A percentile compares a stretch with the other conserved stretches of the same genome.
Evolutionary conservation across 1,140 invertebrate genomes (phyloP).

Genomic region (Drosophila sechellia): DNA sequence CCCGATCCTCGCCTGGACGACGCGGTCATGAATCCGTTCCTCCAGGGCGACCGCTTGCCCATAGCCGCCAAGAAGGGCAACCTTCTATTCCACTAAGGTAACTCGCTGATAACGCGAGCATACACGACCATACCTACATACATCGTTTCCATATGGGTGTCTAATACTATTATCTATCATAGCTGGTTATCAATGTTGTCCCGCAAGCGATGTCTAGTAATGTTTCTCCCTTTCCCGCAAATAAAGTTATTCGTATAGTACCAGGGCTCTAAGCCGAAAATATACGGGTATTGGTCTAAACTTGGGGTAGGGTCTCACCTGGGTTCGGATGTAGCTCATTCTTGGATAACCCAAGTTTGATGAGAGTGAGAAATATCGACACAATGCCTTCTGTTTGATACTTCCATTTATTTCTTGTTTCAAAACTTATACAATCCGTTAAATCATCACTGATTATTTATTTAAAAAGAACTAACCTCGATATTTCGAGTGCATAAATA

Average conservation of each 20-base stretch:
- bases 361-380: too few relatives aligned
- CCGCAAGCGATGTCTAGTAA: slow-evolving; percentile 36
- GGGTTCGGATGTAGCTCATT: not conserved
- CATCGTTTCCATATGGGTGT: slow-evolving; percentile 46
- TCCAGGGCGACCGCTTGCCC: slow-evolving; percentile 92
- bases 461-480: slow-evolving; percentile 42
- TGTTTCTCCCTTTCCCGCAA: slow-evolving; percentile 27
- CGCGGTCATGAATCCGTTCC: slow-evolving; percentile 88
- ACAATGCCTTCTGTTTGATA: not conserved
- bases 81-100: slow-evolving; percentile 85
- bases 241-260: slow-evolving; percentile 70
- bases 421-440: slow-evolving; percentile 28
- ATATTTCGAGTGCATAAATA: slow-evolving; percentile 55
- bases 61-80: slow-evolving; percentile 95
- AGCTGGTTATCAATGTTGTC: slow-evolving; percentile 56
- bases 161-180: slow-evolving; percentile 44
- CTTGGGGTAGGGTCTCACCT: not conserved
- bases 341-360: too few relatives aligned
- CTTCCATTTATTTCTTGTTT: slow-evolving; percentile 44
- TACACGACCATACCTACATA: slow-evolving; percentile 30
- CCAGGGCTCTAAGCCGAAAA: slow-evolving; percentile 52
- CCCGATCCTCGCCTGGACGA: slow-evolving; percentile 85
- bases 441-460: slow-evolving; percentile 23
- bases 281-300: not conserved
- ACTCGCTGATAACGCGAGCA: slow-evolving; percentile 3